Evolutionary conservation across 2,888 invertebrate species (phyloP).

Genomic region (Vandiemenella viatica): DNA sequence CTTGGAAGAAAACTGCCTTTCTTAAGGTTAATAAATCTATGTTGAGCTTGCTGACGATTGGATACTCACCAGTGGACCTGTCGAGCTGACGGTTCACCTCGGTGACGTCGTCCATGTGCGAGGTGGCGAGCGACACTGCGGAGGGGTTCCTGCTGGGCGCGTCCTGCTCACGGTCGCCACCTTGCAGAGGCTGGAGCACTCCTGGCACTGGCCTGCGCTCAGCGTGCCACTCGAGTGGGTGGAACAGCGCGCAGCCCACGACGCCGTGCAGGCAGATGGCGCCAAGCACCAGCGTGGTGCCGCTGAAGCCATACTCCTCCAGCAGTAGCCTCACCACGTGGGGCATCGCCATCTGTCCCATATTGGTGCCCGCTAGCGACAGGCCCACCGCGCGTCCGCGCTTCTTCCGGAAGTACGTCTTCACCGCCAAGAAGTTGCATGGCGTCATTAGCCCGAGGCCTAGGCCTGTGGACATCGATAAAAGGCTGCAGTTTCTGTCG

Average conservation of each 20-base stretch:
- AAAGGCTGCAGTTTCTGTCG: neutral
- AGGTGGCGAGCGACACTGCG: too few species aligned
- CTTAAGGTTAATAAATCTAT: too few species aligned
- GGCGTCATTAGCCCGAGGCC: conserved; percentile 57
- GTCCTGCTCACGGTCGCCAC: too few species aligned
- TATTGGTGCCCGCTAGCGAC: conserved; percentile 57
- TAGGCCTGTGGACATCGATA: conserved; percentile 33
- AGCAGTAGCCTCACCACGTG: conserved; percentile 47
- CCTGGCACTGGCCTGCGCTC: neutral
- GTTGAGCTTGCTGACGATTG: too few species aligned
- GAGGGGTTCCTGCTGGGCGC: too few species aligned
- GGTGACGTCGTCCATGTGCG: too few species aligned
- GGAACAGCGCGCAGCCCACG: conserved; percentile 33
- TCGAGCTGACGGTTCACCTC: too few species aligned
- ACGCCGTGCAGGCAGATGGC: conserved; percentile 44
- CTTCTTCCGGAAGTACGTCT: conserved; percentile 49
- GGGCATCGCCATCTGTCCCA: conserved; percentile 61
- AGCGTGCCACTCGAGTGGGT: conserved; percentile 42
- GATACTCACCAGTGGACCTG: too few species aligned
- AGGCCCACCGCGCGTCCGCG: conserved; percentile 60
- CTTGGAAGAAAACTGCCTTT: too few species aligned
- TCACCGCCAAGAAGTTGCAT: conserved; percentile 54
- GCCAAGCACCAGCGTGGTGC: conserved; percentile 47
- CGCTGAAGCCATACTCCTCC: conserved; percentile 45
- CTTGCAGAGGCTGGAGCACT: neutral